Evolutionary conservation across 2,113 vertebrate species (phyloP), one percentile per base, ranked within the genome.

Genomic region (Tringa solitaria): DNA sequence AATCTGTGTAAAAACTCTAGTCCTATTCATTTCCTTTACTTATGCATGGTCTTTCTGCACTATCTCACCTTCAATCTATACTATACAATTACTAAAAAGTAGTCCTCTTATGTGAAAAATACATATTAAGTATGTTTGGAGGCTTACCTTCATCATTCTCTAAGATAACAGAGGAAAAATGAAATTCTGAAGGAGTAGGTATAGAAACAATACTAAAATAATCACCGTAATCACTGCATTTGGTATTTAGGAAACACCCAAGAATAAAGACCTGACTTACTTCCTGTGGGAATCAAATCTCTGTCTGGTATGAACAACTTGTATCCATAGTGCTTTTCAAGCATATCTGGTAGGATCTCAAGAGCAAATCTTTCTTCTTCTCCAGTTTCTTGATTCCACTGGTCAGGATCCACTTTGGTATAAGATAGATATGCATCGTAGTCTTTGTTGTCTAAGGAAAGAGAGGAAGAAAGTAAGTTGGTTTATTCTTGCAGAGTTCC

Each of bases 271-370:
- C 11, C 33, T 54, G 12, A 98, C 99, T 98, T 99, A 99, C 99
- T 99, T 99, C 99, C 99, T 93, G 99, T 99, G 94, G 99, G 99
- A 96, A 99, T 99, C 97, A 99, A 98, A 98, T 99, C 99, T 97
- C 99, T 99, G 81, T 99, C 99, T 69, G 99, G 99, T 96, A 99
- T 99, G 96, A 99, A 99, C 96, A 99, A 97, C 87, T 99, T 99
- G 97, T 99, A 99, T 83, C 99, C 99, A 84, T 99, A 99, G 95
- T 99, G 99, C 96, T 99, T 99, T 98, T 99, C 99, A 96, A 99
- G 98, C 96, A 99, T 99, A 87, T 99, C 99, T 65, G 99, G 99
- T 56, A 99, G 98, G 93, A 99, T 99, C 98, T 99, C 99, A 92
- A 99, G 98, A 90, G 99, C 99, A 96, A 99, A 99, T 88, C 99